phyloP scores from a whole-genome alignment of 1,140 invertebrate genomes.

The Tetramorium simillimum region DNA sequence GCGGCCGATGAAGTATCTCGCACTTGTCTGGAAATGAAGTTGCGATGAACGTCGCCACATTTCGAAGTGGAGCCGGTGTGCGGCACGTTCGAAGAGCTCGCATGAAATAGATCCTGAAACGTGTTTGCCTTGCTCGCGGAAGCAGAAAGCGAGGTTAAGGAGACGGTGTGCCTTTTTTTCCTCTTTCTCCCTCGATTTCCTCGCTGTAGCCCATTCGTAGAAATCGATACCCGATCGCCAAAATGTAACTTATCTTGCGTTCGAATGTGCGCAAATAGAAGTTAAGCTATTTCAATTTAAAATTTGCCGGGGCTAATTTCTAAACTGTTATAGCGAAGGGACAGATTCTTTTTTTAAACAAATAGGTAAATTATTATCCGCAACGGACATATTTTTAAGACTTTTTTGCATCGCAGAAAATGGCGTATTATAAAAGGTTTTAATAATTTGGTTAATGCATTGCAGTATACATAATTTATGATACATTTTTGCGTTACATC shows the following conservation, averaged over 20 bases:
- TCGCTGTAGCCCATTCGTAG: slow-evolving; percentile 55
- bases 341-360: not conserved
- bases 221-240: slow-evolving; percentile 70
- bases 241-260: slow-evolving; percentile 60
- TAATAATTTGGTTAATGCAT: not conserved
- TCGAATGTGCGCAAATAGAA: slow-evolving; percentile 30
- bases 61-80: slow-evolving; percentile 13
- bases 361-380: not conserved
- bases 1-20: slow-evolving; percentile 8
- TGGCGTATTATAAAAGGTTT: not conserved
- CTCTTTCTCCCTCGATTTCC: slow-evolving; percentile 44
- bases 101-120: slow-evolving; percentile 27
- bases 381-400: not conserved
- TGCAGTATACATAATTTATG: not conserved
- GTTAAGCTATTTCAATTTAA: not conserved
- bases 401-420: not conserved
- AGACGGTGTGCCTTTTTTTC: slow-evolving; percentile 32
- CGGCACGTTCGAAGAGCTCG: not conserved
- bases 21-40: slow-evolving; percentile 30
- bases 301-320: not conserved
- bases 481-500: not conserved
- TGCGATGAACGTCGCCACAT: slow-evolving; percentile 28
- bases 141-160: slow-evolving; percentile 39
- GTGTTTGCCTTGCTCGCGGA: slow-evolving; percentile 55
- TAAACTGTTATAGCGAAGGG: not conserved